Conservation (phyloP, 2,113 vertebrate species). For the Leuciscus idus region DNA sequence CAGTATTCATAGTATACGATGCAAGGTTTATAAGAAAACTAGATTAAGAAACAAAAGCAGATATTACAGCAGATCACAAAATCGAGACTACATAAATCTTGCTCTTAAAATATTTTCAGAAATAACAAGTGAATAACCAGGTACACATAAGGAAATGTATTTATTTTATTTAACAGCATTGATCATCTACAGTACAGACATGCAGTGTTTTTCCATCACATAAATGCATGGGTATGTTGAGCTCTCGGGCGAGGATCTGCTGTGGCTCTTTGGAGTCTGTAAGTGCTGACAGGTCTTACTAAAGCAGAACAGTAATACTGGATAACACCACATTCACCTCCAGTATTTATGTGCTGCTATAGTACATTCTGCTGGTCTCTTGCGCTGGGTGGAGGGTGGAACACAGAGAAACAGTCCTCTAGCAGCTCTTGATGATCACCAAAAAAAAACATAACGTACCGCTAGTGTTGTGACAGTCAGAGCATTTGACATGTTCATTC, state of each 20-base stretch:
- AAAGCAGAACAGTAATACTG: slow-evolving; percentile 85
- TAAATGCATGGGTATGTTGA: not conserved
- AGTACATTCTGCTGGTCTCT: slow-evolving; percentile 61
- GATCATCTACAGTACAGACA: not conserved
- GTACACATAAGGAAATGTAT: not conserved
- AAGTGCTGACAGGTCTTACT: slow-evolving; percentile 70
- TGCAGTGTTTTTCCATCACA: slow-evolving; percentile 2
- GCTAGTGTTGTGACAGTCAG: slow-evolving; percentile 57
- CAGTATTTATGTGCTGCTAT: slow-evolving; percentile 86
- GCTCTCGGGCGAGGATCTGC: not conserved
- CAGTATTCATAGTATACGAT: not conserved
- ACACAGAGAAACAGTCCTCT: slow-evolving; percentile 51
- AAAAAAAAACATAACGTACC: slow-evolving; percentile 85
- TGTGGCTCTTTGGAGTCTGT: slow-evolving; percentile 17
- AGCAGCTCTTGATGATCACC: slow-evolving; percentile 82
- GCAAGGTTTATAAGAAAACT: not conserved
- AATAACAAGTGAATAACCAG: not conserved
- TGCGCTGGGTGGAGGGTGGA: not conserved
- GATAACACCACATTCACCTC: slow-evolving; percentile 76
- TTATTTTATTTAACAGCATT: not conserved
- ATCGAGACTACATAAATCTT: no score
- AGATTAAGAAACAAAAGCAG: no score
- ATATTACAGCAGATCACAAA: no score
- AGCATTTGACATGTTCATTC: not conserved
- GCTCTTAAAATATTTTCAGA: not conserved